Base-by-base conservation (phyloP, 2,797 vertebrate genomes). In the Cuniculus paca region DNA sequence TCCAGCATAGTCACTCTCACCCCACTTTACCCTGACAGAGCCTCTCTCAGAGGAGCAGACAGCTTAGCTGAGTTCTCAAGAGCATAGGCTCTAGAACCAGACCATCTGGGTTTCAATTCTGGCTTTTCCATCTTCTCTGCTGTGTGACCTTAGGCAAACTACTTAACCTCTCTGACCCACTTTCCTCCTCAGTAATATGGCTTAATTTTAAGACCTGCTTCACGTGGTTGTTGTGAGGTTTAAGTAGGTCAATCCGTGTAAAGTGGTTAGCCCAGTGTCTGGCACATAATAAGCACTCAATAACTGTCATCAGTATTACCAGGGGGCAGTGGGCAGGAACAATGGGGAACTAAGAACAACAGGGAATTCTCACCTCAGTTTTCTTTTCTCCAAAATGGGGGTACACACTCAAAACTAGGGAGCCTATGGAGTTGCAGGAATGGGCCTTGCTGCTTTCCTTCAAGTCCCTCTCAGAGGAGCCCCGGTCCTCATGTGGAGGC, bases 161-260 rank as follows among this genome's bases (percentile, higher is more conserved):
- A 42, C 39, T 80, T 85, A 88, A 77, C 63, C 52, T 95, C 68
- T 93, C 95, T 94, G 83, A 58, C 54, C 79, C 31, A 65, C 20
- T 65, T 79, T 78, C 72, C 28, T 85, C 50, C 39, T 94, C 48
- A 87, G 20, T 19, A 61, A 96, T 16, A 56, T 11, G 39, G 48
- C 77, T 89, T 80, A 45, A 61, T 75, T 75, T 94, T 80, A 95
- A 88, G 45, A 52, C 36, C 28, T 93, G 79, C 26, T 94, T 68
- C 42, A 72, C 50, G 13, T 2, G 36, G 63, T 36, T 75, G 20
- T 34, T 61, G 36, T 79, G 84, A 90, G 56, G 56, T 48, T 87
- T 78, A 68, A 75, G 63, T 63, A 34, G 14, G 7, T 88, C 84
- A 56, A 61, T 78, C 72, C 72, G 74, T 6, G 3, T 39, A 52